phyloP scores from a whole-genome alignment of 37 sponge, comb jelly and placozoan genomes.

The Agelas oroides region DNA sequence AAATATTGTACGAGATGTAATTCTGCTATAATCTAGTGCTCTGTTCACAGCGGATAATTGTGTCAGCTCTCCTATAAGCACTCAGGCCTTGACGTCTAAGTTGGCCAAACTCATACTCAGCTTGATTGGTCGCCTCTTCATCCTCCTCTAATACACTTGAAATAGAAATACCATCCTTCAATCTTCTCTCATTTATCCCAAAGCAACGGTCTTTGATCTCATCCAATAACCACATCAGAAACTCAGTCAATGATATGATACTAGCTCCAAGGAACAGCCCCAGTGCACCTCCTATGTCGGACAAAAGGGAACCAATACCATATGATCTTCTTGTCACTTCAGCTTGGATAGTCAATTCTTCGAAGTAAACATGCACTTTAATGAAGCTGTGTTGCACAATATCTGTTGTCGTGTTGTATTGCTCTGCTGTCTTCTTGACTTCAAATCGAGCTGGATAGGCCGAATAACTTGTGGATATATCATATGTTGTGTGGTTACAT shows the following conservation, averaged over 20 bases:
- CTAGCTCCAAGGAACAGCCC: constrained; percentile 71
- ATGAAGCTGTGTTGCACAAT: constrained; percentile 32
- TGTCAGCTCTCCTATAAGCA: too few relatives aligned
- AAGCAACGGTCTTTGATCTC: constrained; percentile 34
- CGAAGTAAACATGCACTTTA: constrained; percentile 19
- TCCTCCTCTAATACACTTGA: not conserved
- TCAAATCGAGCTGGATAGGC: not conserved
- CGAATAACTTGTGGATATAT: constrained; percentile 9
- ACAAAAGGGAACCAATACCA: constrained; percentile 15
- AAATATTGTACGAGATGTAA: too few relatives aligned
- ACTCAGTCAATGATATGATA: constrained; percentile 51
- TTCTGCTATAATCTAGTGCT: too few relatives aligned
- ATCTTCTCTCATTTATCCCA: constrained; percentile 25
- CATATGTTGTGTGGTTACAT: constrained; percentile 16
- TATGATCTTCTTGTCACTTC: constrained; percentile 33
- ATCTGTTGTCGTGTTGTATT: not conserved
- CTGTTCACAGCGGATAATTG: too few relatives aligned
- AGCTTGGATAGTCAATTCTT: not conserved
- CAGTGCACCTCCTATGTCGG: constrained; percentile 63
- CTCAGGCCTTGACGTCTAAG: too few relatives aligned
- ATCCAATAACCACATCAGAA: constrained; percentile 9
- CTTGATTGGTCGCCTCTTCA: not conserved
- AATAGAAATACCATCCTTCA: not conserved
- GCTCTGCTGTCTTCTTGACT: not conserved
- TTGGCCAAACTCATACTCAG: not conserved